Base-by-base conservation (phyloP, 2,113 vertebrate species). In the Centropus unirufus region DNA sequence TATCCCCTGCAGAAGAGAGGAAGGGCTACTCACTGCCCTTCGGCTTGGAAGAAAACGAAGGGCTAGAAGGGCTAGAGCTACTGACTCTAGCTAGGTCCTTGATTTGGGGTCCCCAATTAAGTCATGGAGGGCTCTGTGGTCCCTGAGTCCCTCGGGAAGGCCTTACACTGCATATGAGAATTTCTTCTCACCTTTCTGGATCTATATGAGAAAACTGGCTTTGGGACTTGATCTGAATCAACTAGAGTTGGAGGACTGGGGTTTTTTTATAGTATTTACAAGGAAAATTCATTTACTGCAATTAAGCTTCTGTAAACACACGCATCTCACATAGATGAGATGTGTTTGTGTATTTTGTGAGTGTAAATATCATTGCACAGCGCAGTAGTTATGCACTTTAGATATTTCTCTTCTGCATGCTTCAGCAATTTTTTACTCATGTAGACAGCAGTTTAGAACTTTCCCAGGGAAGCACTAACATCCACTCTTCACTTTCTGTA, bases 341-440 rank as follows among this genome's bases (percentile, higher is more conserved):
- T 12, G 13, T 49, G 54, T 87, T 73, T 87, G 57, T 89, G 26
- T 73, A 40, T 75, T 82, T 91, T 75, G 72, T 81, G 64, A 66
- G 30, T 80, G 87, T 91, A 82, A 66, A 69, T 30, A 86, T 70
- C 66, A 78, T 49, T 80, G 51, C 83, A 94, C 78, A 96, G 81
- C 12, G 12, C 91, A 88, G 57, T 39, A 63, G 49, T 81, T 94
- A 42, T 89, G 68, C 29, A 83, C 29, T 64, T 89, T 83, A 64
- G 51, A 80, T 11, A 92, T 52, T 68, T 59, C 78, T 63, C 13
- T 58, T 93, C 79, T 91, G 39, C 91, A 29, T 67, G 42, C 58
- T 86, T 75, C 29, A 77, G 83, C 64, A 73, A 55, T 88, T 96
- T 96, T 97, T 96, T 92, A 95, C 85, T 97, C 21, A 32, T 95